phyloP scores from a whole-genome alignment of 2,113 vertebrate species.

The Corynorhinus townsendii region DNA sequence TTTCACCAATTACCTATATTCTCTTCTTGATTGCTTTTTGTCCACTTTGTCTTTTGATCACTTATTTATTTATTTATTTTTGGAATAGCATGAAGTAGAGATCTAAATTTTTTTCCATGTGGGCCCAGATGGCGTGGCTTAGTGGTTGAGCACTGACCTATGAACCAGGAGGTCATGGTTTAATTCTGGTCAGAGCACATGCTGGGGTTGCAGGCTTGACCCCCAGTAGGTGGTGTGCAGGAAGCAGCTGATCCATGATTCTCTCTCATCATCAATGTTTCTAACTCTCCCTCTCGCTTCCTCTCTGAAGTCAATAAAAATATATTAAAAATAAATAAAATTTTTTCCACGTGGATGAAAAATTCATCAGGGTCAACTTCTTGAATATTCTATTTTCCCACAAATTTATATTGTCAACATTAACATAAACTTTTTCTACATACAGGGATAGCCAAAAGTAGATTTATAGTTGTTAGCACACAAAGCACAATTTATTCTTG shows the following conservation, averaged over 20 bases:
- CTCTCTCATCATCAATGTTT: too few species aligned
- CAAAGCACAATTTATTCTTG: background rate
- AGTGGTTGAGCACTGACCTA: too few species aligned
- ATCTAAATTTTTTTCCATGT: too few species aligned
- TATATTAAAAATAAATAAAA: too few species aligned
- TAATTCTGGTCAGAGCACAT: too few species aligned
- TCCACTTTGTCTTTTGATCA: background rate
- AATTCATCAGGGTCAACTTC: background rate
- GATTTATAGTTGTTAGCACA: background rate
- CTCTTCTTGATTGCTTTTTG: background rate
- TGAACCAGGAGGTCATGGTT: too few species aligned
- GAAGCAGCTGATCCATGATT: too few species aligned
- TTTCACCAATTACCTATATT: background rate
- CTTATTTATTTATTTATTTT: background rate
- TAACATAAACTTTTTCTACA: background rate
- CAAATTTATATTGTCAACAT: background rate
- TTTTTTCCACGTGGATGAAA: background rate
- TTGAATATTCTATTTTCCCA: background rate
- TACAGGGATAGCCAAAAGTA: background rate
- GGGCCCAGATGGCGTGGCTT: too few species aligned
- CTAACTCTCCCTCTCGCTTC: too few species aligned
- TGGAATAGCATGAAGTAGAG: background rate
- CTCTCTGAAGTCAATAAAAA: too few species aligned
- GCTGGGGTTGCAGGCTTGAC: too few species aligned
- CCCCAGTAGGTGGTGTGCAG: too few species aligned